Conservation (phyloP, 2,888 invertebrate genomes). For the Xestoiulus laeticollis region DNA sequence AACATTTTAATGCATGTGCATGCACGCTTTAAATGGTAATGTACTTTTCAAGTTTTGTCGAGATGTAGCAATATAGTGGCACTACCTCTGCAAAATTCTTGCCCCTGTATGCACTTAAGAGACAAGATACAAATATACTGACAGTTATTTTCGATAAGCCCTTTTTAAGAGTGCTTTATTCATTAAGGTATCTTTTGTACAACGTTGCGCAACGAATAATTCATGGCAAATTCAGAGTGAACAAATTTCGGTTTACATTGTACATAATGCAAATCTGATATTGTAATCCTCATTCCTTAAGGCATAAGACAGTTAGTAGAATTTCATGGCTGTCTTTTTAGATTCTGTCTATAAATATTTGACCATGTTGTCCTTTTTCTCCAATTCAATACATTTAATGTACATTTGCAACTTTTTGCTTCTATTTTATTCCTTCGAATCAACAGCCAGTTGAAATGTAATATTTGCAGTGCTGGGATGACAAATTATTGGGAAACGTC, state of each 20-base stretch:
- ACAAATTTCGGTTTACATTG: not conserved
- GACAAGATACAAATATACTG: not conserved
- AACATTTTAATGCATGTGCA: not conserved
- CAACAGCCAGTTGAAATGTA: too few species aligned
- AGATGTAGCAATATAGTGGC: not conserved
- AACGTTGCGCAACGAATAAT: not conserved
- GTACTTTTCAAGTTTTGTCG: not conserved
- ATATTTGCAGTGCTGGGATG: too few species aligned
- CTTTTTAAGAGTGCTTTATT: not conserved
- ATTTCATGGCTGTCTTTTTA: not conserved
- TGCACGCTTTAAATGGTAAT: slow-evolving; percentile 9
- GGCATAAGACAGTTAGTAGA: not conserved
- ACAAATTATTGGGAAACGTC: too few species aligned
- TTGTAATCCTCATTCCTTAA: not conserved
- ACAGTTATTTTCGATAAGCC: slow-evolving; percentile 25
- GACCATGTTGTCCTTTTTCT: not conserved
- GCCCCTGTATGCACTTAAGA: not conserved
- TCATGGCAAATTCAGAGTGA: not conserved
- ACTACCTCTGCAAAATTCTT: not conserved
- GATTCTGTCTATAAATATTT: not conserved
- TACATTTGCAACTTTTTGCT: too few species aligned
- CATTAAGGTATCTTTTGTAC: not conserved
- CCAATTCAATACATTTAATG: too few species aligned
- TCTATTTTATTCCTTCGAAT: too few species aligned
- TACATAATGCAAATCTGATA: not conserved